Evolutionary conservation across 2,113 vertebrate genomes (phyloP).

Genomic region (Chrysochloris asiatica): DNA sequence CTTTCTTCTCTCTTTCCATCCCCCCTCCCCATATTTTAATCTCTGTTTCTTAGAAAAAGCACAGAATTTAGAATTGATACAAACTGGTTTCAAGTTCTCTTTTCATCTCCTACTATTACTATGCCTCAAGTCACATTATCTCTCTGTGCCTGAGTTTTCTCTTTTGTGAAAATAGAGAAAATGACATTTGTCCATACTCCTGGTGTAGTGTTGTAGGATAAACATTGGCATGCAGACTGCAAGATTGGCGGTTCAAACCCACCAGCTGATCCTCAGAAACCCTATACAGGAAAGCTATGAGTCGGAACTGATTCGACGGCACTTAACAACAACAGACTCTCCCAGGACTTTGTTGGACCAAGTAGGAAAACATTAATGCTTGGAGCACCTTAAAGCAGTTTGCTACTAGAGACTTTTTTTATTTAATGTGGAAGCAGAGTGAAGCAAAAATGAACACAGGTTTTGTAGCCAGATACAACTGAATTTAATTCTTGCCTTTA

Average conservation of each 20-base stretch:
- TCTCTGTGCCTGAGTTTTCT: neutral
- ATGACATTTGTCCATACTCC: neutral
- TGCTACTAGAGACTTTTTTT: neutral
- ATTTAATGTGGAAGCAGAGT: neutral
- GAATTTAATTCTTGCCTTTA: neutral
- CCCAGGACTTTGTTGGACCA: neutral
- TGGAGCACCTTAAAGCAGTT: neutral
- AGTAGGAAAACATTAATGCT: neutral
- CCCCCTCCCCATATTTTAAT: neutral
- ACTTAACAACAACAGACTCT: no score
- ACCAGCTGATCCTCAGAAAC: no score
- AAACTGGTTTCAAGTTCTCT: neutral
- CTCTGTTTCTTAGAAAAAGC: slow-evolving; percentile 3
- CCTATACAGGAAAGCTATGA: no score
- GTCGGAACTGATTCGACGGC: no score
- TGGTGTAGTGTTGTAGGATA: no score
- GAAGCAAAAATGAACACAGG: neutral
- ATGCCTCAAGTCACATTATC: neutral
- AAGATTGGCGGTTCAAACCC: no score
- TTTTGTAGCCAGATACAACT: neutral
- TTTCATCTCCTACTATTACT: neutral
- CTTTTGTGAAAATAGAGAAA: neutral
- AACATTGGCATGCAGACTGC: no score
- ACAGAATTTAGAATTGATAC: neutral
- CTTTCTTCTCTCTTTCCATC: neutral